Evolutionary conservation across 2,888 invertebrate species (phyloP), one percentile per base, ranked within the genome.

Genomic region (Leptopterna dolabrata): DNA sequence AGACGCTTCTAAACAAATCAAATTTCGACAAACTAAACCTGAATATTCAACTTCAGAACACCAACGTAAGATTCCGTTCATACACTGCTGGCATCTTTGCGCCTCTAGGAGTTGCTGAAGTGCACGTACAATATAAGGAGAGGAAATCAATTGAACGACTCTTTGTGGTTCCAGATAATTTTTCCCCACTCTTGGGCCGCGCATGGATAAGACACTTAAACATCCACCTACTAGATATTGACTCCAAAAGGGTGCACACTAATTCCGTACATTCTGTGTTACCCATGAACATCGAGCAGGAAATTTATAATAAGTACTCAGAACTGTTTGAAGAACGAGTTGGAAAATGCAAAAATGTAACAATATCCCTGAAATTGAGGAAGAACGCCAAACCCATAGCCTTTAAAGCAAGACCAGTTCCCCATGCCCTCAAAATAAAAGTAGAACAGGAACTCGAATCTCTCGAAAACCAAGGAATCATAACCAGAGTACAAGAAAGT

Each of bases 391-490:
- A 78, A 78, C 78, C 41, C 11, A 27, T 19, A 43, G 43, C 43
- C 7, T 43, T 43, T 78, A 78, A 43, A 9, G 11, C 43, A 24
- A 43, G 43, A 78, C 89, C 90, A 19, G 88, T 90, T 11, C 86
- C 81, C 70, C 6, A 19, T 45, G 27, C 41, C 27, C 45, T 30
- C n/a, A 41, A 78, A 88, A 13, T 36, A 27, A 30, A 19, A 55
- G 88, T 89, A 9, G 80, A 89, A 6, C 27, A 76, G n/a, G 87
- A 88, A 81, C 82, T 89, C 6, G 88, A 88, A 14, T 29, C 27
- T n/a, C 55, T 88, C 36, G 87, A 89, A 83, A 41, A 81, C 76
- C 4, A 27, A n/a, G 88, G 88, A n/a, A 88, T 89, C 19, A 88
- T 89, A 4, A 63, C 85, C 3, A 73, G 51, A 63, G 76, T 88